phyloP scores from a whole-genome alignment of 92 coral and sea anemone species.

The Montipora capitata region DNA sequence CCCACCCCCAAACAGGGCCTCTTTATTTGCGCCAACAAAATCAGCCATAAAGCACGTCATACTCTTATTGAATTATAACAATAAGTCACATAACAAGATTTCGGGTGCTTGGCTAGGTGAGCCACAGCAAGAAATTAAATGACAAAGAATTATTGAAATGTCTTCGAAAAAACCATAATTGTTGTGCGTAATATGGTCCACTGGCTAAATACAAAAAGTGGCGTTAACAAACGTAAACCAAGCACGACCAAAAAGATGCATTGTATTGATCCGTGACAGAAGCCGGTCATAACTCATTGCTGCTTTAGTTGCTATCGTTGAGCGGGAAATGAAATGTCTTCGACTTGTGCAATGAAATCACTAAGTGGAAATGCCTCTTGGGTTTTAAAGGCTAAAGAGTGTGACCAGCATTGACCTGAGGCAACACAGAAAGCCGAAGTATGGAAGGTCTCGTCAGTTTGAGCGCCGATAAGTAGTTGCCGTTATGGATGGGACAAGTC shows the following conservation, averaged over 20 bases:
- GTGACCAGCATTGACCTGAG: slow-evolving; percentile 1
- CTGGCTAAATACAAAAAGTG: background rate
- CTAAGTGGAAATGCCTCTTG: slow-evolving; percentile 41
- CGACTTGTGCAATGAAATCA: background rate
- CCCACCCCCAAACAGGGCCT: too few species aligned
- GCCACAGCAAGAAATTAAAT: slow-evolving; percentile 30
- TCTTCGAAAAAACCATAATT: background rate
- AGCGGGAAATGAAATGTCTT: slow-evolving; percentile 16
- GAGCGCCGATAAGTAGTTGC: background rate
- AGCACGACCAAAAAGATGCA: background rate
- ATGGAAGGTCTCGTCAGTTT: slow-evolving; percentile 17
- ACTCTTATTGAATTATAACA: too few species aligned
- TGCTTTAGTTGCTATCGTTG: background rate
- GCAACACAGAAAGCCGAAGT: background rate
- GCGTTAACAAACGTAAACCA: background rate
- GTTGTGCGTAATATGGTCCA: background rate
- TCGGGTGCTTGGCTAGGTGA: slow-evolving; percentile 28
- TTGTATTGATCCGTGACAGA: background rate
- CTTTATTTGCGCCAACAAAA: too few species aligned
- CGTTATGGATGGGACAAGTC: background rate
- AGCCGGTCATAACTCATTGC: background rate
- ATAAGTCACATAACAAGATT: slow-evolving; percentile 19
- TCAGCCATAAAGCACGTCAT: too few species aligned
- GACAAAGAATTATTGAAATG: slow-evolving; percentile 1
- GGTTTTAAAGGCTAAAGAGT: slow-evolving; percentile 20